Evolutionary conservation across 2,113 vertebrate species (phyloP).

Genomic region (Forbesichthys papilliferus): DNA sequence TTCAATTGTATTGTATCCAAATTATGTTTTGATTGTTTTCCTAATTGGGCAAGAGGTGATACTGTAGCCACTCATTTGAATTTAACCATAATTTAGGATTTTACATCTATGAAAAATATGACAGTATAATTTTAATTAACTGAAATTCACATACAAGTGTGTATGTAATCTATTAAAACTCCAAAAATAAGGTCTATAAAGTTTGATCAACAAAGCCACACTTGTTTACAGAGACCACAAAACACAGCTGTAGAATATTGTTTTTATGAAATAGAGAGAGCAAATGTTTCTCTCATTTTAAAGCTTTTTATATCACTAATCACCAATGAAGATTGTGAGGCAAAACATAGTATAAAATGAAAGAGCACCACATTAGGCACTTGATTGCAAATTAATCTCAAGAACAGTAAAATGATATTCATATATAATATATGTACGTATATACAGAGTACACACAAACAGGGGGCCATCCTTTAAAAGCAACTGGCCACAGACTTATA

Average conservation of each 20-base stretch:
- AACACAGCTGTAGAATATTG: conserved; percentile 93
- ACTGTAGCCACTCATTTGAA: conserved; percentile 35
- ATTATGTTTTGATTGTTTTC: conserved; percentile 21
- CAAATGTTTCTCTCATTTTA: conserved; percentile 90
- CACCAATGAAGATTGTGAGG: conserved; percentile 97
- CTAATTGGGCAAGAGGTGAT: conserved; percentile 23
- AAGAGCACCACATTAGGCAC: conserved; percentile 99
- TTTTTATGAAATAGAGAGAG: conserved; percentile 86
- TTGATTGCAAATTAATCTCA: conserved; percentile 99
- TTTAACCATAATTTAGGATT: no score
- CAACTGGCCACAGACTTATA: conserved; percentile 80
- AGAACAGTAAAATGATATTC: conserved; percentile 97
- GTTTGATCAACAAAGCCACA: conserved; percentile 90
- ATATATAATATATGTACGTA: conserved; percentile 71
- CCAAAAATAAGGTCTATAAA: conserved; percentile 86
- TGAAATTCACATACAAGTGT: conserved; percentile 24
- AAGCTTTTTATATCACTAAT: conserved; percentile 98
- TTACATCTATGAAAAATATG: neutral
- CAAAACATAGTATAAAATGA: conserved; percentile 82
- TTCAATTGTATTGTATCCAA: conserved; percentile 40
- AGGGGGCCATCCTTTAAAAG: conserved; percentile 83
- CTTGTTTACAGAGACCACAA: conserved; percentile 86
- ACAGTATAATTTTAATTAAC: conserved; percentile 28
- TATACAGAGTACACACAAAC: conserved; percentile 78
- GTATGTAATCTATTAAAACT: conserved; percentile 70